Percentiles rank a stretch among this genome's conserved stretches.
Evolutionary conservation across 2,797 vertebrate genomes (phyloP).

Genomic region (Brotula barbata): DNA sequence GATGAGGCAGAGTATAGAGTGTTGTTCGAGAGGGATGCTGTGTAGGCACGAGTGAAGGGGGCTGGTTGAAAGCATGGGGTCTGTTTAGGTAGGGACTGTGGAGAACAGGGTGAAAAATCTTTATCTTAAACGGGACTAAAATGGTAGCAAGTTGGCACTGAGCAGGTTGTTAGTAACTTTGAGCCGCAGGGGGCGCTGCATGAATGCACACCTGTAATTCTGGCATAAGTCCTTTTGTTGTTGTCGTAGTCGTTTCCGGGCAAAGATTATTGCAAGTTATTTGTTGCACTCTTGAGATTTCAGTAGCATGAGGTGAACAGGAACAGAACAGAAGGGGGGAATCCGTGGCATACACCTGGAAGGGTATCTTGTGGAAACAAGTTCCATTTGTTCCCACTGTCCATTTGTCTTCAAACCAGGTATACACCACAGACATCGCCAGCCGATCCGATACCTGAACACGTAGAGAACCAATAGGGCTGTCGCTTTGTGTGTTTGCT

Average conservation of each 20-base stretch:
- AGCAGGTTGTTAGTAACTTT: constrained; percentile 81
- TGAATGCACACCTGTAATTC: constrained; percentile 56
- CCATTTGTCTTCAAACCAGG: constrained; percentile 75
- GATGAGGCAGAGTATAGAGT: constrained; percentile 50
- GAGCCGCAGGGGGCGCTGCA: constrained; percentile 50
- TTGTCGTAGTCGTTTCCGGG: constrained; percentile 22
- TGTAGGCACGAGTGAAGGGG: constrained; percentile 62
- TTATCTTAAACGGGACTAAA: constrained; percentile 74
- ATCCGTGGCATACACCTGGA: constrained; percentile 70
- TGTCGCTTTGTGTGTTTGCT: constrained; percentile 70
- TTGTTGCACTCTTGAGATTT: constrained; percentile 37
- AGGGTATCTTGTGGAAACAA: constrained; percentile 54
- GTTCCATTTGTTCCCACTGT: constrained; percentile 56
- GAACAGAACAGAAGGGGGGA: constrained; percentile 51
- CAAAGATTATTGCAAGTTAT: constrained; percentile 50
- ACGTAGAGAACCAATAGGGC: constrained; percentile 72
- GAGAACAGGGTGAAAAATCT: constrained; percentile 60
- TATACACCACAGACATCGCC: constrained; percentile 58
- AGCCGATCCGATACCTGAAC: constrained; percentile 58
- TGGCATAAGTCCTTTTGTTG: constrained; percentile 35
- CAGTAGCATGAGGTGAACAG: constrained; percentile 19
- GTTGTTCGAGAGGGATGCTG: constrained; percentile 67
- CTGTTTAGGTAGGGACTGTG: constrained; percentile 66
- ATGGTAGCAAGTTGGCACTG: constrained; percentile 82
- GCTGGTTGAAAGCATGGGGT: constrained; percentile 63